Evolutionary conservation across 2,888 invertebrate genomes (phyloP).

Genomic region (Noctua fimbriata): DNA sequence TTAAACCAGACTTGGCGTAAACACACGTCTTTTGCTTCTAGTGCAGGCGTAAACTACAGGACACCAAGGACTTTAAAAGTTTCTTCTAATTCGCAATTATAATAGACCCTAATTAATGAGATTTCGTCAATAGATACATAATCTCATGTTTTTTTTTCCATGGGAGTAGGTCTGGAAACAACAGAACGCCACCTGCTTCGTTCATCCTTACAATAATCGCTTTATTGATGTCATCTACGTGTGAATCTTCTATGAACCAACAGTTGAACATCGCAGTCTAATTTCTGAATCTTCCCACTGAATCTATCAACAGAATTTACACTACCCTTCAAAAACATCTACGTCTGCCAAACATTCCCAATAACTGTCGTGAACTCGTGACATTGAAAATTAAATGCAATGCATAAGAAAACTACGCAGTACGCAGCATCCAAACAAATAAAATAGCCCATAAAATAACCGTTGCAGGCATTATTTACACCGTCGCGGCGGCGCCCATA

Average conservation of each 20-base stretch:
- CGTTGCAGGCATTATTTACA: slow-evolving; percentile 19
- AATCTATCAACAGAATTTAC: background rate
- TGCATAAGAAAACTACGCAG: slow-evolving; percentile 16
- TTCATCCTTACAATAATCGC: background rate
- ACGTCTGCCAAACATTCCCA: slow-evolving; percentile 12
- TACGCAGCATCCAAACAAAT: slow-evolving; percentile 33
- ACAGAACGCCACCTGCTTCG: background rate
- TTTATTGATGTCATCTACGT: background rate
- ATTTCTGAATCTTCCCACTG: background rate
- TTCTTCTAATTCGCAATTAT: background rate
- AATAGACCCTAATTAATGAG: no score
- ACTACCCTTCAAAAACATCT: background rate
- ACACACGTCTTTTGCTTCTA: background rate
- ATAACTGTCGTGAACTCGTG: background rate
- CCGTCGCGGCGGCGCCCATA: slow-evolving; percentile 23
- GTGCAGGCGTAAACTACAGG: background rate
- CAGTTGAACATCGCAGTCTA: background rate
- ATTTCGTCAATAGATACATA: background rate
- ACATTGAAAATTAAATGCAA: slow-evolving; percentile 14
- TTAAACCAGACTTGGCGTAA: background rate
- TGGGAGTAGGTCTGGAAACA: background rate
- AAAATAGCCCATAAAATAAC: slow-evolving; percentile 31
- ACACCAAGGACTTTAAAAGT: background rate
- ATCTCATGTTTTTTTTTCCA: background rate
- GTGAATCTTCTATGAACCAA: background rate